Evolutionary conservation across 1,140 invertebrate genomes (phyloP).

Genomic region (Rhysida immarginata): DNA sequence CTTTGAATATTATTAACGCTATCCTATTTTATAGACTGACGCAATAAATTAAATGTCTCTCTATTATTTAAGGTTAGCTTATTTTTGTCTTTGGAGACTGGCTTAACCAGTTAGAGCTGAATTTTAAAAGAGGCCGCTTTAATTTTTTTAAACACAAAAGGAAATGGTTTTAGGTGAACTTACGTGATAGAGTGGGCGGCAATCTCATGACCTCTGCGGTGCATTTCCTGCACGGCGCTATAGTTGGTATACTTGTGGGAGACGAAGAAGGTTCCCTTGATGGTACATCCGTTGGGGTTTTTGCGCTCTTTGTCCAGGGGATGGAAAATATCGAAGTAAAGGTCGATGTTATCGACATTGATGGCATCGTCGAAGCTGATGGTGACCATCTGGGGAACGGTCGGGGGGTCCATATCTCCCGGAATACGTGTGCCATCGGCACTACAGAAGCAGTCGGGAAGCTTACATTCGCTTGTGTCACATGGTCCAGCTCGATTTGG

Average conservation of each 20-base stretch:
- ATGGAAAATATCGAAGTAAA: constrained; percentile 80
- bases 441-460: constrained; percentile 88
- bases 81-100: constrained; percentile 44
- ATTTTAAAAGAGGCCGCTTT: constrained; percentile 32
- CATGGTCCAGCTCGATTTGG: constrained; percentile 79
- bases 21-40: too few relatives aligned
- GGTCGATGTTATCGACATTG: constrained; percentile 83
- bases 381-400: constrained; percentile 84
- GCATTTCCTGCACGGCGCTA: constrained; percentile 75
- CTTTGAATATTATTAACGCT: too few relatives aligned
- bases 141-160: too few relatives aligned
- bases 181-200: constrained; percentile 77
- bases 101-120: constrained; percentile 54
- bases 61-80: neutral
- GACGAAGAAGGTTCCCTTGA: constrained; percentile 83
- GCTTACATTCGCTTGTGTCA: constrained; percentile 65
- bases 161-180: constrained; percentile 6
- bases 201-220: constrained; percentile 84
- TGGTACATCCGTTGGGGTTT: constrained; percentile 87
- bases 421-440: constrained; percentile 80
- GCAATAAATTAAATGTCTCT: too few relatives aligned
- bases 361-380: constrained; percentile 87
- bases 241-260: constrained; percentile 95
- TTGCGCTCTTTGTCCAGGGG: constrained; percentile 42
- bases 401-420: constrained; percentile 50